A percentile compares a stretch with the other conserved stretches of the same genome.
These are phyloP conservation scores for Pyrgilauda ruficollis DNA, from an alignment of 2,113 vertebrate species.

Conservation along the genomic window DNA sequence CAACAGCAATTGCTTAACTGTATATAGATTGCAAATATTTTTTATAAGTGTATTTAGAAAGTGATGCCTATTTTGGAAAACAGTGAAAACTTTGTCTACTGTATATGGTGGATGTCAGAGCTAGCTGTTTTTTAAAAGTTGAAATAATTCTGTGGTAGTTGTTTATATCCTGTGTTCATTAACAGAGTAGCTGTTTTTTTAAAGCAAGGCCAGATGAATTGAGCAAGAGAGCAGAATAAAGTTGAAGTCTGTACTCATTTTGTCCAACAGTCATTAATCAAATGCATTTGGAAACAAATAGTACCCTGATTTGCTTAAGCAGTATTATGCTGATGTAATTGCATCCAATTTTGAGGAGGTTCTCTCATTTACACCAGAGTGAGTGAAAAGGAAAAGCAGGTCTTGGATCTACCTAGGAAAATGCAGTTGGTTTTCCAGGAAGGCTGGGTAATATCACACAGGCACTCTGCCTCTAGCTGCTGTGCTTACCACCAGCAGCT, in stretches of 20 bases:
- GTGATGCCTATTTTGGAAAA: background rate
- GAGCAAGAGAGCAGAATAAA: background rate
- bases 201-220: background rate
- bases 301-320: background rate
- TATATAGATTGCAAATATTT: background rate
- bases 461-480: constrained; percentile 47
- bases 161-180: constrained; percentile 20
- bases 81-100: background rate
- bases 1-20: background rate
- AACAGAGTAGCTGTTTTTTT: background rate
- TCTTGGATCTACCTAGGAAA: constrained; percentile 13
- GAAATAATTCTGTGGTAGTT: background rate
- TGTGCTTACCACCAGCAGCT: constrained; percentile 62
- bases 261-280: constrained; percentile 26
- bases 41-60: background rate
- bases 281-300: constrained; percentile 26
- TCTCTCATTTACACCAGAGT: background rate
- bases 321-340: background rate
- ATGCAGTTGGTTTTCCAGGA: constrained; percentile 13
- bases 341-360: background rate
- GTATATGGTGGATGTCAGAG: background rate
- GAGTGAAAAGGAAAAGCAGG: background rate
- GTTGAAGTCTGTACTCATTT: constrained; percentile 9
- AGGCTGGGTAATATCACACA: constrained; percentile 21
- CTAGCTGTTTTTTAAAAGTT: background rate